A percentile compares a stretch with the other conserved stretches of the same genome.
Evolutionary conservation across 2,113 vertebrate genomes (phyloP).

Genomic region (Campylorhamphus procurvoides): DNA sequence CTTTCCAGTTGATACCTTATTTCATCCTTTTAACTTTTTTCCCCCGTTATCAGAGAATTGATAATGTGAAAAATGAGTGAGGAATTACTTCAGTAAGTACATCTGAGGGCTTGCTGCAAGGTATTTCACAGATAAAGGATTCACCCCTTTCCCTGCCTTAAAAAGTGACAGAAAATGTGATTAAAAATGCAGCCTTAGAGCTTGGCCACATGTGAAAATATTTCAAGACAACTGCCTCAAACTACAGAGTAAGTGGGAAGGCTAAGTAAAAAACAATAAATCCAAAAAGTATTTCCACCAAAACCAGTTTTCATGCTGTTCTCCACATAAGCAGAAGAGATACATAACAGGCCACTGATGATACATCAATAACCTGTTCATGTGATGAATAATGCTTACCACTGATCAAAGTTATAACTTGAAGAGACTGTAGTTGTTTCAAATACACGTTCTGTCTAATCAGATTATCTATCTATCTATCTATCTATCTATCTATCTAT

Average conservation of each 20-base stretch:
- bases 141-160: background rate
- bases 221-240: background rate
- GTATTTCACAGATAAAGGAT: background rate
- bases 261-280: background rate
- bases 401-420: background rate
- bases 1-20: background rate
- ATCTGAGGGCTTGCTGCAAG: background rate
- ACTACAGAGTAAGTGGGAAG: background rate
- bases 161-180: background rate
- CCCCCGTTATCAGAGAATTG: background rate
- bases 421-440: background rate
- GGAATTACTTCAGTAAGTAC: background rate
- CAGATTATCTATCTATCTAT: background rate
- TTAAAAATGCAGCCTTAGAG: background rate
- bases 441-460: background rate
- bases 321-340: background rate
- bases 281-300: background rate
- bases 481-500: too few relatives aligned
- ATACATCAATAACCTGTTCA: background rate
- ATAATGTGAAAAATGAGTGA: background rate
- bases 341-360: background rate
- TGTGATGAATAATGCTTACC: background rate
- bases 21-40: background rate
- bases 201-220: background rate
- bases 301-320: background rate